These are phyloP conservation scores for Regulus satrapa DNA, from an alignment of 2,113 vertebrate genomes.

Conservation along the genomic window DNA sequence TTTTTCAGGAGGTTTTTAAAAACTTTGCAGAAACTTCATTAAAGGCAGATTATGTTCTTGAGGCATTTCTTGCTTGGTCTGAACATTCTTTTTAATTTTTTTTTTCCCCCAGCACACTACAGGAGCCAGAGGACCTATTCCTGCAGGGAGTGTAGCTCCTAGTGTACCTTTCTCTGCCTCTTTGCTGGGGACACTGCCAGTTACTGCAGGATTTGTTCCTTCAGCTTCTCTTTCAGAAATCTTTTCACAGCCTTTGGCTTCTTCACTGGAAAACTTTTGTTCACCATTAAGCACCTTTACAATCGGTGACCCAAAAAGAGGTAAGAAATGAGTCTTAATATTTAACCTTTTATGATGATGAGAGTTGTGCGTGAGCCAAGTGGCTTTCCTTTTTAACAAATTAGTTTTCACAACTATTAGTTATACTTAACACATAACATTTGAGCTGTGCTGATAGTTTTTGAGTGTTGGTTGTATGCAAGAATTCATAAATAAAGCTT, in stretches of 20 bases:
- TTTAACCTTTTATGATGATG: neutral
- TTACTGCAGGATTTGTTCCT: constrained; percentile 71
- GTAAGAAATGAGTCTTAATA: constrained; percentile 62
- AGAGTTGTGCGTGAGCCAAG: neutral
- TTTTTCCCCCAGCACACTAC: constrained; percentile 56
- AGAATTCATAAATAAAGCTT: neutral
- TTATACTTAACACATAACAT: neutral
- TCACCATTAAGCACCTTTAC: constrained; percentile 83
- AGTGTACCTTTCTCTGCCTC: constrained; percentile 76
- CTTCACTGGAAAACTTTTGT: constrained; percentile 80
- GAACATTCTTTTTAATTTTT: neutral
- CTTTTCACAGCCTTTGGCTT: constrained; percentile 76
- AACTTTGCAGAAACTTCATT: neutral
- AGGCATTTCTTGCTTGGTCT: neutral
- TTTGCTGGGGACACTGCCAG: constrained; percentile 73
- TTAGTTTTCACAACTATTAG: neutral
- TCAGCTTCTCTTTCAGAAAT: constrained; percentile 72
- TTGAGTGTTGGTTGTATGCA: neutral
- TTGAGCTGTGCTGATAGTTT: neutral
- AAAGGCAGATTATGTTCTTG: neutral
- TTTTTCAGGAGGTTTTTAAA: neutral
- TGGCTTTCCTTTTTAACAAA: neutral
- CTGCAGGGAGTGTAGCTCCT: constrained; percentile 74
- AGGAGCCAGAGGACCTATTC: constrained; percentile 71
- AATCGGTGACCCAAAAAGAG: constrained; percentile 83